These are phyloP conservation scores for Trisateles emortualis DNA, from an alignment of 2,888 invertebrate species.

Conservation along the genomic window DNA sequence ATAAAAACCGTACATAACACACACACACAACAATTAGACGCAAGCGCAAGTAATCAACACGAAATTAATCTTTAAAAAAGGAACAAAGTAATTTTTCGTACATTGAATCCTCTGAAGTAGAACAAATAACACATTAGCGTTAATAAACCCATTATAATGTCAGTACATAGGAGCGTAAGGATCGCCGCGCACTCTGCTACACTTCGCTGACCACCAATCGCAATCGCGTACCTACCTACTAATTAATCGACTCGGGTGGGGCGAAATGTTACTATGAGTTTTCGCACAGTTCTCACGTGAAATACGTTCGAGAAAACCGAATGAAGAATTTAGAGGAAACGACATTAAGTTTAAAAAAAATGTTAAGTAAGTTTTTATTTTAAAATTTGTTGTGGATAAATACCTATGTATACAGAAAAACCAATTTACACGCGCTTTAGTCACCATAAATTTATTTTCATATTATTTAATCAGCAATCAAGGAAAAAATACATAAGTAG, in stretches of 20 bases:
- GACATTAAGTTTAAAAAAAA: no score
- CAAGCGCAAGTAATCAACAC: no score
- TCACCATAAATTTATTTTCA: no score
- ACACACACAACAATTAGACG: no score
- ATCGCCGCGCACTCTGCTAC: slow-evolving; percentile 57
- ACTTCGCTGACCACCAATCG: slow-evolving; percentile 77
- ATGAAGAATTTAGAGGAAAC: no score
- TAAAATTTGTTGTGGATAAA: no score
- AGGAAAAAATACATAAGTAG: no score
- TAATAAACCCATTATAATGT: slow-evolving; percentile 23
- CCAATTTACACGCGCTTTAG: no score
- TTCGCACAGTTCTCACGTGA: slow-evolving; percentile 44
- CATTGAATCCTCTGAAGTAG: slow-evolving; percentile 3
- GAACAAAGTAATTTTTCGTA: neutral
- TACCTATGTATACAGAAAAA: no score
- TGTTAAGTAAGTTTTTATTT: no score
- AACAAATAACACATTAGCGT: slow-evolving; percentile 35
- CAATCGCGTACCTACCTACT: slow-evolving; percentile 67
- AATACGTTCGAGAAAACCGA: neutral
- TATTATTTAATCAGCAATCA: no score
- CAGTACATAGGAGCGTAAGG: slow-evolving; percentile 48
- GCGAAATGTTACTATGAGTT: slow-evolving; percentile 58
- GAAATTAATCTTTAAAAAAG: neutral
- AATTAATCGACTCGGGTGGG: slow-evolving; percentile 75
- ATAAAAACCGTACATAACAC: no score